Base-by-base conservation (phyloP, 2,888 invertebrate genomes). In the Macropis europaea region DNA sequence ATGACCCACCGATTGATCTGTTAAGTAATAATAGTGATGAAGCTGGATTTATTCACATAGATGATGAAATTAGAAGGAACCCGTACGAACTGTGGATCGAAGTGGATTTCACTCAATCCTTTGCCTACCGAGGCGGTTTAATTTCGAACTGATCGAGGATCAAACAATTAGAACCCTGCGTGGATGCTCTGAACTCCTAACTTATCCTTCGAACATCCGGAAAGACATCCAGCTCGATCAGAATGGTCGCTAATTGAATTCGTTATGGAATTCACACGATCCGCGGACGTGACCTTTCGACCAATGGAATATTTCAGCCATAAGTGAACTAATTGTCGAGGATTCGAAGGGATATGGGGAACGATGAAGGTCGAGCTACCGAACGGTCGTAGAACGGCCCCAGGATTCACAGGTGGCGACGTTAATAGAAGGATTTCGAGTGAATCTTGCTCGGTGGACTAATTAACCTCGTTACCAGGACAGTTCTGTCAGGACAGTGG, bases 401-500 rank as follows among this genome's bases (percentile, higher is more conserved):
- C 73, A 70, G 74, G 62, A 69, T 66, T 70, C 61, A 30, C 73
- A 73, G 78, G 43, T 69, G 81, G 81, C 74, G 72, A 74, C 71
- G 67, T 74, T 81, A 80, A 79, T 71, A 74, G 79, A 74, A 79
- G 79, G 81, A 81, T 79, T 77, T 77, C 69, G 74, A 43, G 50
- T 61, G 40, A 54, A 50, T 66, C 40, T 40, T 42, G 38, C 70
- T 17, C 70, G n/a, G 38, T 45, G 50, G 61, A 64, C 79, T 77
- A 74, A 81, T 79, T 79, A 79, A 77, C 79, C 71, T 81, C 74
- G 79, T 79, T 79, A 79, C 77, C 74, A 53, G 72, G 62, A 32
- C 62, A 62, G 5, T 48, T 38, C 45, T 45, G 42, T 54, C 62
- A 47, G 64, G 54, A 62, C 61, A 22, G 34, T 13, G 50, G 28